A percentile compares a stretch with the other conserved stretches of the same genome.
Conservation (phyloP, 2,888 invertebrate species). For the Philopedon plagiatum region DNA sequence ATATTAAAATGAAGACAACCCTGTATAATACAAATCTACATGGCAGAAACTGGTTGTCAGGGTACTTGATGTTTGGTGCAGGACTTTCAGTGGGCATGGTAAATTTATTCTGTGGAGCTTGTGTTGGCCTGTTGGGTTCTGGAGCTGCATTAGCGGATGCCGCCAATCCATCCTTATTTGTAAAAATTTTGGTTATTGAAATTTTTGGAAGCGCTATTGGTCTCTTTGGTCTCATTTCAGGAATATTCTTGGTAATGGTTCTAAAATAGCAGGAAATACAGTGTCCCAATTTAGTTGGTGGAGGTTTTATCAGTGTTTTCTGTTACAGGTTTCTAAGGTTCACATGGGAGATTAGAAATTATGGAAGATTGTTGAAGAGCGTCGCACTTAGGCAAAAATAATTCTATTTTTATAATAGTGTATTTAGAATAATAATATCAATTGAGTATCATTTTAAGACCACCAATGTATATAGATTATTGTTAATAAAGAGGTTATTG, state of each 20-base stretch:
- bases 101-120: conserved; percentile 94
- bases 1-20: conserved; percentile 12
- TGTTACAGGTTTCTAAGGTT: conserved; percentile 23
- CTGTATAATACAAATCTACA: conserved; percentile 5
- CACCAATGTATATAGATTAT: no score
- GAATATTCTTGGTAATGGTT: conserved; percentile 77
- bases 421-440: no score
- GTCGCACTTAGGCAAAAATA: no score
- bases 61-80: conserved; percentile 91
- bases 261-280: neutral
- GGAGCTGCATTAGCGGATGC: conserved; percentile 98
- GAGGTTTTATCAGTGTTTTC: neutral
- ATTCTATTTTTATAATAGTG: no score
- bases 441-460: no score
- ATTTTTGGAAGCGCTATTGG: conserved; percentile 99
- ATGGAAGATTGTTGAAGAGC: no score
- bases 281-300: neutral
- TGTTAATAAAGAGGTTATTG: no score
- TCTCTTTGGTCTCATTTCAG: conserved; percentile 97
- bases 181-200: conserved; percentile 98
- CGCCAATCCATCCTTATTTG: conserved; percentile 94
- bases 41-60: conserved; percentile 85
- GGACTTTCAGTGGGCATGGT: conserved; percentile 97
- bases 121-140: conserved; percentile 97
- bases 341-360: conserved; percentile 26